Base-by-base conservation (phyloP, 2,113 vertebrate species). In the Tychaedon coryphoeus region DNA sequence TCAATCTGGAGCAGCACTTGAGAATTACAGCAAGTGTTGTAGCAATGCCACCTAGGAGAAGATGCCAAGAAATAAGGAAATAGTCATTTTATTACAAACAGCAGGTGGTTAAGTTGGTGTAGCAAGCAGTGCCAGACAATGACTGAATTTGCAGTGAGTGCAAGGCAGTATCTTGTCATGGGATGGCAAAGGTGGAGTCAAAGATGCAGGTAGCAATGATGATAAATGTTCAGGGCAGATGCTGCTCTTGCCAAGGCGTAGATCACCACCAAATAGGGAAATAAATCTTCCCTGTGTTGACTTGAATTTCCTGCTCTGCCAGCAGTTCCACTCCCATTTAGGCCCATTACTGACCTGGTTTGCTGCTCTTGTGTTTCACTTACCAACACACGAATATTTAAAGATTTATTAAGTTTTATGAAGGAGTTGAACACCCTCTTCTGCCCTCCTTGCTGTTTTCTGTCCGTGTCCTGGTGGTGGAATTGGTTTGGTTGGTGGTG, bases 381-480 rank as follows among this genome's bases (percentile, higher is more conserved):
- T 47, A 77, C 33, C 25, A 19, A 6, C 12, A 31, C 0, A 2
- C 2, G 2, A 34, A 67, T 48, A n/a, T 23, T 56, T 36, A 57
- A 34, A 89, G 73, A 19, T 87, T 50, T 71, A 15, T 45, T 28
- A 54, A 66, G 23, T 56, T 92, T 60, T 65, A 34, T 53, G 36
- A 25, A 58, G 47, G 53, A 53, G 18, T 10, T 2, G 1, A 65
- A 8, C 6, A 3, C 4, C 14, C n/a, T 47, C 2, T 70, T 43
- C 23, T 75, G 24, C 48, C n/a, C 7, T 65, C n/a, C 29, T 43
- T 23, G 43, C 51, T 67, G 69, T 12, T 26, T 8, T 10, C 61
- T 58, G 33, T 7, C 36, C 0, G 0, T 36, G n/a, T 61, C 25
- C 57, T 15, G 7, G 42, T 0, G 6, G 14, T 34, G 66, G 48